Evolutionary conservation across 2,797 vertebrate genomes (phyloP), one percentile per base, ranked within the genome.

Genomic region (Pipistrellus nathusii): DNA sequence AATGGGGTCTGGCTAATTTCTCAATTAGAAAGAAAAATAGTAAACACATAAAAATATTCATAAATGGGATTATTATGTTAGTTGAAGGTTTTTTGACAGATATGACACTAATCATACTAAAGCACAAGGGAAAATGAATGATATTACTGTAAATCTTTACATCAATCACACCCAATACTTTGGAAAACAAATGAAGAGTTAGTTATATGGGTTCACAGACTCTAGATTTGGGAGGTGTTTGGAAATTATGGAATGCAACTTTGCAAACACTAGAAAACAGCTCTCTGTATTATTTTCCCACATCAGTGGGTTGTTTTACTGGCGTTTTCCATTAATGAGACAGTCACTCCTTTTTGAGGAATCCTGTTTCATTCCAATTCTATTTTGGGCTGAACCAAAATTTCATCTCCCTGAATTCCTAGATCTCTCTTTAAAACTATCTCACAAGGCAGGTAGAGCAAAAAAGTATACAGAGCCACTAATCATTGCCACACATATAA

Each of bases 91-190:
- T 87, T 77, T 76, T 83, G 73, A 25, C n/a, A 55, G 99, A 99
- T 99, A 99, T 99, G 99, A 99, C 99, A 99, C 99, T 99, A 99
- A 99, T 99, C 98, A 99, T 98, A 97, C 98, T 98, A 99, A 99
- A 99, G 99, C 99, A 99, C 99, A 99, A 98, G 98, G 97, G 98
- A 98, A 99, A 99, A 99, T 99, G 98, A 99, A 99, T 99, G 99
- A 99, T 99, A 98, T 98, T 99, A 99, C 99, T 99, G 99, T 99
- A 98, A 99, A 98, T 98, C 98, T 98, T 98, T 99, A 98, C 99
- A 99, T 99, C 99, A 99, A 99, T 99, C 99, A 99, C 98, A 93
- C 97, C 98, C 98, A 98, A 98, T 99, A 98, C 99, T 99, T 99
- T 98, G 62, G 98, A 98, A 99, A 99, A 66, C 13, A 87, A 66